Evolutionary conservation across 2,113 vertebrate species (phyloP), one percentile per base, ranked within the genome.

Genomic region (Odobenus rosmarus): DNA sequence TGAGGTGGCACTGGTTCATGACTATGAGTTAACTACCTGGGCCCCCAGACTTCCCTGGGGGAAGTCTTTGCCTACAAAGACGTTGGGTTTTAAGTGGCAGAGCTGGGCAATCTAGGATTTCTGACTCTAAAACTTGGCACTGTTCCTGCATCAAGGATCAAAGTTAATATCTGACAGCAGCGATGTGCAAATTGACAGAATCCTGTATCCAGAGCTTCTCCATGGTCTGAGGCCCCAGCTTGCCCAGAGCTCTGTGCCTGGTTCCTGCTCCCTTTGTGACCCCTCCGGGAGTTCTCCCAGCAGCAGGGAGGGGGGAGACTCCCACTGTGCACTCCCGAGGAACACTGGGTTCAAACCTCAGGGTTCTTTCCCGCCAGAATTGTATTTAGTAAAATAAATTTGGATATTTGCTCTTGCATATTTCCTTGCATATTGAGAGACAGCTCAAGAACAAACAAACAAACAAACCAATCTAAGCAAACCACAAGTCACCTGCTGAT

Each of bases 211-310:
- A 3, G 10, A 26, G 49, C 16, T 28, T 24, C 89, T n/a, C 24
- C 3, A 3, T 0, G 11, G 21, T 59, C 42, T 4, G 7, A 23
- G 79, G 84, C 2, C 67, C 51, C 8, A 46, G 57, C 1, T 8
- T 31, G 26, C 10, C 1, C 1, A 26, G 51, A 28, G 39, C 7
- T 26, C 0, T 55, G 42, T 0, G 5, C 26, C 3, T 8, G 39
- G 31, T 7, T 16, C 3, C 0, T 1, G 28, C 36, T 46, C 33
- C 31, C 49, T 72, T 39, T 39, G 36, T 21, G 24, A 12, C 21
- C 21, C 71, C 23, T 72, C 5, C 10, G 5, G 71, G 11, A 18
- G 4, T 24, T 36, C n/a, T 72, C 36, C 71, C 36, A 42, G 21
- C 71, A 24, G 28, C 39, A 92, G 13, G 23, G 36, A 2, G 69